phyloP scores from a whole-genome alignment of 2,797 vertebrate species.

The Lerista edwardsae region DNA sequence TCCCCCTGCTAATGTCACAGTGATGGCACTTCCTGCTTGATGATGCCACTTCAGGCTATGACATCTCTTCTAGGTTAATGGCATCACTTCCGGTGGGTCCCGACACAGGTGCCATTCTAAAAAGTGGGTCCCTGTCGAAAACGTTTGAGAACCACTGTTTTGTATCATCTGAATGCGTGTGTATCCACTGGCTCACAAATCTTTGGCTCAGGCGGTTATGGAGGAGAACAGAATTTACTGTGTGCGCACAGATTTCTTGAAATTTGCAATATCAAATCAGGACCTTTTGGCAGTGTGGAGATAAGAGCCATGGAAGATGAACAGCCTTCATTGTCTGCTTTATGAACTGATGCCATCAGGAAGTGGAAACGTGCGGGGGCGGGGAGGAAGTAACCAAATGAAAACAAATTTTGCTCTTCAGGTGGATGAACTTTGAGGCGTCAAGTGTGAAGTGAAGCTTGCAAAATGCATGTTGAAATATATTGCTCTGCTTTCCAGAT shows the following conservation, averaged over 20 bases:
- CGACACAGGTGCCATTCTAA: too few relatives aligned
- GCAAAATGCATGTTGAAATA: constrained; percentile 12
- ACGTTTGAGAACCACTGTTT: too few relatives aligned
- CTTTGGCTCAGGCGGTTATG: background rate
- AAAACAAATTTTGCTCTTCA: constrained; percentile 25
- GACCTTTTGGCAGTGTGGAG: background rate
- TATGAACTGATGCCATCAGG: constrained; percentile 31
- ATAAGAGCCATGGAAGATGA: background rate
- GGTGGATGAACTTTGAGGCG: constrained; percentile 25
- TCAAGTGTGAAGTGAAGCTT: constrained; percentile 18
- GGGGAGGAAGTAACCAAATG: constrained; percentile 14
- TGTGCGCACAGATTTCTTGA: background rate
- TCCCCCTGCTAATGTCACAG: too few relatives aligned
- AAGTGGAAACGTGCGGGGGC: constrained; percentile 23
- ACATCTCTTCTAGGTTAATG: too few relatives aligned
- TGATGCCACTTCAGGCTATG: too few relatives aligned
- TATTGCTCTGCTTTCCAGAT: constrained; percentile 25
- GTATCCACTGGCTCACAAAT: background rate
- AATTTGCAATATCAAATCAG: background rate
- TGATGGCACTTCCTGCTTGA: too few relatives aligned
- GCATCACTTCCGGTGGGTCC: too few relatives aligned
- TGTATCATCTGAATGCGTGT: background rate
- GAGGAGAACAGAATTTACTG: background rate
- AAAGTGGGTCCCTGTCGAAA: too few relatives aligned
- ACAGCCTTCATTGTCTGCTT: constrained; percentile 8